Conservation (phyloP, 2,888 invertebrate genomes). For the Cryptus viduatorius region DNA sequence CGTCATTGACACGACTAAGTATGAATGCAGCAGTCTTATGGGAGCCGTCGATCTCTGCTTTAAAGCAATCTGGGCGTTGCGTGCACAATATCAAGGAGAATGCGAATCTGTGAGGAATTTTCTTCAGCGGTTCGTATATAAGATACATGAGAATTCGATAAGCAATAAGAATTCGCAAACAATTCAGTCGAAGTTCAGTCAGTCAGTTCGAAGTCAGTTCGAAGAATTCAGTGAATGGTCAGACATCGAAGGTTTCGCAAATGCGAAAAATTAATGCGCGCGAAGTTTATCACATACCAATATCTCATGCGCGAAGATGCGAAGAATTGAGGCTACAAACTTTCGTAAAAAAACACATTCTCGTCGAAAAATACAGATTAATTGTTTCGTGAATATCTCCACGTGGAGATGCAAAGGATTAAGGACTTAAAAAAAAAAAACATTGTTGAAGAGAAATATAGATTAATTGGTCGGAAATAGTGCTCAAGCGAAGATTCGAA, state of each 20-base stretch:
- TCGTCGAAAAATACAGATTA: no score
- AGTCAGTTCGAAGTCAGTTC: no score
- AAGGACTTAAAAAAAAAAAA: neutral
- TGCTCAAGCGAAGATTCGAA: no score
- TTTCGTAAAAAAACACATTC: neutral
- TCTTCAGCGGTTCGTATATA: slow-evolving; percentile 39
- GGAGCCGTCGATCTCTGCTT: slow-evolving; percentile 52
- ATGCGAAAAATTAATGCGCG: neutral
- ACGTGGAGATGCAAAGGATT: no score
- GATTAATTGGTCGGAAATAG: neutral
- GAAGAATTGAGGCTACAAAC: neutral
- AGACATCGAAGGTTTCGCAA: slow-evolving; percentile 22
- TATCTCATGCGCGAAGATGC: neutral
- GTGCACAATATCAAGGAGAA: slow-evolving; percentile 40
- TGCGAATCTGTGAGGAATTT: slow-evolving; percentile 53
- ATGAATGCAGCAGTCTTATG: slow-evolving; percentile 42
- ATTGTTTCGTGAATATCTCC: no score
- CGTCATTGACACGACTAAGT: slow-evolving; percentile 34
- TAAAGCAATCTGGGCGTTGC: slow-evolving; percentile 36
- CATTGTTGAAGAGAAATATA: neutral
- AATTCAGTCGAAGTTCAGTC: neutral
- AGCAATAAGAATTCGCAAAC: slow-evolving; percentile 18
- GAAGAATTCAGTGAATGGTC: no score
- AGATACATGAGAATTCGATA: neutral
- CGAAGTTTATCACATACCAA: neutral